phyloP scores from a whole-genome alignment of 2,888 invertebrate species.

The Caenorhabditis sp. region DNA sequence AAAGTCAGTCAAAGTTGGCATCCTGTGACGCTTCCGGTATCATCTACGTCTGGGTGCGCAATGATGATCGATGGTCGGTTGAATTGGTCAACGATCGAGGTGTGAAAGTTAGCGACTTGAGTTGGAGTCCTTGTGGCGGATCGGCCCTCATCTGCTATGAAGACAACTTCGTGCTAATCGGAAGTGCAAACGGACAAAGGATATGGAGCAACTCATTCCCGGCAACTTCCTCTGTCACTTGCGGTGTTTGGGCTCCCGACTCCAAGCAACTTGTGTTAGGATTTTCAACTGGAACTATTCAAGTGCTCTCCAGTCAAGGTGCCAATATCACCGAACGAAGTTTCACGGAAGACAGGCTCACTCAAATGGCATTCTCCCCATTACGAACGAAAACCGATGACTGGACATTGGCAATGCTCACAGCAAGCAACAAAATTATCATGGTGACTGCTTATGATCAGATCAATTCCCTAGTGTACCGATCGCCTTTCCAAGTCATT shows the following conservation, averaged over 20 bases:
- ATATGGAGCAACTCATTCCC: conserved; percentile 96
- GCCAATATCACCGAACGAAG: conserved; percentile 76
- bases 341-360: conserved; percentile 69
- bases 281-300: conserved; percentile 76
- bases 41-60: conserved; percentile 99
- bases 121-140: conserved; percentile 98
- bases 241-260: conserved; percentile 98
- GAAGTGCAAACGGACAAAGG: conserved; percentile 84
- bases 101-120: conserved; percentile 97
- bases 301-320: conserved; percentile 77
- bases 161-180: conserved; percentile 98
- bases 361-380: conserved; percentile 74
- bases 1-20: conserved; percentile 96
- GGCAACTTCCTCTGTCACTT: conserved; percentile 88
- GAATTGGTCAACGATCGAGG: conserved; percentile 98
- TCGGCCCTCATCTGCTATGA: conserved; percentile 98
- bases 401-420: conserved; percentile 78
- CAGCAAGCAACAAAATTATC: conserved; percentile 54
- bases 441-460: conserved; percentile 70
- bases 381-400: conserved; percentile 57
- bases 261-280: conserved; percentile 88
- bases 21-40: conserved; percentile 95
- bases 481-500: conserved; percentile 63
- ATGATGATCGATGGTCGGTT: conserved; percentile 98
- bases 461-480: conserved; percentile 40